Evolutionary conservation across 2,888 invertebrate genomes (phyloP), one percentile per base, ranked within the genome.

Genomic region (Empis stercorea): DNA sequence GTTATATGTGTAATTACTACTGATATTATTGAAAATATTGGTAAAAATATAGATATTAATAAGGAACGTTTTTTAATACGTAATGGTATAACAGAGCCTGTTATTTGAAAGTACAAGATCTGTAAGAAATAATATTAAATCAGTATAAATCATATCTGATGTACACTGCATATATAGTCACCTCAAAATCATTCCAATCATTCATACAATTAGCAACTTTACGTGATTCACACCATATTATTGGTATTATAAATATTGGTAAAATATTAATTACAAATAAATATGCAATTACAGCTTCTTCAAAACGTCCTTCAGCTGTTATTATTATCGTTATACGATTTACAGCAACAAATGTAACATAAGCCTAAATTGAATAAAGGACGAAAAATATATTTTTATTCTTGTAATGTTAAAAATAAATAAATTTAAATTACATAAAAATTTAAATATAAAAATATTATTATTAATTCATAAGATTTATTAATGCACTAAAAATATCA

Each of bases 241-340:
- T 72, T 0, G 81, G 81, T 39, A 80, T 73, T 0, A 73, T 65
- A 13, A 78, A 64, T 57, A 82, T 72, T 1, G 83, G 83, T 49
- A 83, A 71, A 50, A 84, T 70, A 59, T 83, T 83, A 1, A 83
- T 79, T n/a, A 81, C 74, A 56, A 84, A 84, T 1, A 84, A 68
- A 59, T 84, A 84, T 48, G 81, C 82, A 56, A 84, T 83, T 0
- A 83, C 84, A 1, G 81, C 81, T 63, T 84, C 83, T 56, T 83
- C 84, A 51, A 84, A 84, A 53, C 80, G 76, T 0, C 80, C 81
- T 59, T 79, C 80, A 2, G 78, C 67, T 0, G 77, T 74, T 41
- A 73, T 68, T 15, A 79, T 67, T 50, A 80, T 75, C 56, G 76
- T 73, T 1, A 81, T 76, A 52, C 78, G 77, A 56, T 79, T 71